Conservation (phyloP, 2,888 invertebrate species). For the Leptinotarsa juncta region DNA sequence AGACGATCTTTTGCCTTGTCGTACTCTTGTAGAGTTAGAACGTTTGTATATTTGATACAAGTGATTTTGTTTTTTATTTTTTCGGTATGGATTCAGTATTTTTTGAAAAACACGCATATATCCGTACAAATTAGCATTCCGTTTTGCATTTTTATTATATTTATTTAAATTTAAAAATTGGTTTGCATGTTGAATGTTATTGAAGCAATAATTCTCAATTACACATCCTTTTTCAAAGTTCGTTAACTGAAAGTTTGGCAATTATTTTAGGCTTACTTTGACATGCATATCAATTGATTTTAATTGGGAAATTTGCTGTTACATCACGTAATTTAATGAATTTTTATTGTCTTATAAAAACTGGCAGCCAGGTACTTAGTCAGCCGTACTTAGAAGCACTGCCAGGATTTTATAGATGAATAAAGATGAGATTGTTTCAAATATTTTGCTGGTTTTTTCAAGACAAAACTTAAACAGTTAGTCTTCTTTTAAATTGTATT, state of each 20-base stretch:
- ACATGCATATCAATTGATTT: conserved; percentile 33
- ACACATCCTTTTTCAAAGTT: conserved; percentile 4
- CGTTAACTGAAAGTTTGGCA: conserved; percentile 17
- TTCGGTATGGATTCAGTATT: conserved; percentile 49
- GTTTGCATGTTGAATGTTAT: conserved; percentile 37
- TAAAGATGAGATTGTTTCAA: conserved; percentile 19
- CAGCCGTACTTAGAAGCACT: conserved; percentile 43
- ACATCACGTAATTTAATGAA: conserved; percentile 40
- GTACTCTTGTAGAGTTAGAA: conserved; percentile 45
- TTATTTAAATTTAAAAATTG: conserved; percentile 41
- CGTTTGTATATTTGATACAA: conserved; percentile 49
- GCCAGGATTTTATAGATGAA: conserved; percentile 40
- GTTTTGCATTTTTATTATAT: conserved; percentile 47
- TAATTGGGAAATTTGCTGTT: conserved; percentile 35
- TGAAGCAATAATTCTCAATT: conserved; percentile 34
- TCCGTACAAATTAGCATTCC: conserved; percentile 59
- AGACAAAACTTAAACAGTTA: conserved; percentile 32
- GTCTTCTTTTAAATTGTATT: conserved; percentile 40
- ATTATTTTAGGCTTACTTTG: conserved; percentile 26
- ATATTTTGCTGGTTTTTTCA: conserved; percentile 45
- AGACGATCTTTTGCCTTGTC: conserved; percentile 44
- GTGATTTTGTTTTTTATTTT: conserved; percentile 38
- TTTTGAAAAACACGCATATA: conserved; percentile 50
- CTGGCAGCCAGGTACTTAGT: conserved; percentile 43
- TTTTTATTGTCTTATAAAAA: conserved; percentile 34